Evolutionary conservation across 2,113 vertebrate species (phyloP), one percentile per base, ranked within the genome.

Genomic region (Australoheros scitulus): DNA sequence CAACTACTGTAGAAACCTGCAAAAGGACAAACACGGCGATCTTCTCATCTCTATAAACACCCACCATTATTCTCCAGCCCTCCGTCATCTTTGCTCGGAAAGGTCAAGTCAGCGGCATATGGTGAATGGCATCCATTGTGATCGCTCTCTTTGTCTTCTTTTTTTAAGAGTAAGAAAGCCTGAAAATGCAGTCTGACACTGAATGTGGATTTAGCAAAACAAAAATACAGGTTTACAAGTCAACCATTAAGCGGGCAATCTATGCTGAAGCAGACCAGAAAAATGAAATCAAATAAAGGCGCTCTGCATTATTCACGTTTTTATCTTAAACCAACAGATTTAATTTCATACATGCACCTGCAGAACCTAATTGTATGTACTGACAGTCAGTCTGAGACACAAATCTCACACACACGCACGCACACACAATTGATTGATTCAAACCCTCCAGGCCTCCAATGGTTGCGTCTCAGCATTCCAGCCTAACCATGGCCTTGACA

Each of bases 101-200:
- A 92, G 91, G 91, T 89, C 86, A 91, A 47, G 58, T 80, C 57
- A 32, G 70, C 81, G 3, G 74, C 65, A 74, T 8, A 11, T 78
- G 63, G 80, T 70, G 61, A 80, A 56, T 9, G 11, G 7, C 60
- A 43, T 52, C 36, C 77, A 24, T 55, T 77, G 77, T 52, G 81
- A 77, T 77, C 43, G 3, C n/a, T n/a, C 63, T 60, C 50, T 76
- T 77, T 90, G 76, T 81, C 76, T 75, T 47, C 18, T 32, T 34
- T 20, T 36, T 41, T 32, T 43, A 14, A n/a, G 7, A 6, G 17
- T 47, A 20, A 13, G 3, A 26, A 32, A 58, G 26, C 11, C 15
- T 63, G 20, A 52, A 85, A 52, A 24, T 18, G 36, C 55, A 38
- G 63, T 29, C 11, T 29, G 17, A 38, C 4, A 18, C 14, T 11